Conservation (phyloP, 2,888 invertebrate species). For the Julus scandinavius region DNA sequence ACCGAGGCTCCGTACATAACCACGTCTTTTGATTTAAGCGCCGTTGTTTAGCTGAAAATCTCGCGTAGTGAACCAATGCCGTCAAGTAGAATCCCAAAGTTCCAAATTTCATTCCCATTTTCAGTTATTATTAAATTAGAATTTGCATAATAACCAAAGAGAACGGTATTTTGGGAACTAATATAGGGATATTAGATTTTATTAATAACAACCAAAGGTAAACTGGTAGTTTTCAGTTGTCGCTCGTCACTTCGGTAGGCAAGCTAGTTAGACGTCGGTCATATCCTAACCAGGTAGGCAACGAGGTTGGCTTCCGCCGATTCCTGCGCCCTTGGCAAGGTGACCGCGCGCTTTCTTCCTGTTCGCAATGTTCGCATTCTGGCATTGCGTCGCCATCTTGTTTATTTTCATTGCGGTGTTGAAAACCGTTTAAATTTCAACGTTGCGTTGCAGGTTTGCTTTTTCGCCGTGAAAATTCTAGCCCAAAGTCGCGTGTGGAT, state of each 20-base stretch:
- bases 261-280: not conserved
- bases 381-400: slow-evolving; percentile 57
- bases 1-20: too few relatives aligned
- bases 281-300: not conserved
- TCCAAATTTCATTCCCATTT: not conserved
- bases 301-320: not conserved
- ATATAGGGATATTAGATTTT: not conserved
- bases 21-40: not conserved
- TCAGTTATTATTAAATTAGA: not conserved
- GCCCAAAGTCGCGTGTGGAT: slow-evolving; percentile 61
- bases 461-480: slow-evolving; percentile 37
- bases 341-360: slow-evolving; percentile 22
- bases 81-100: not conserved
- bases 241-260: not conserved
- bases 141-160: not conserved
- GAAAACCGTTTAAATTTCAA: slow-evolving; percentile 42
- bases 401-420: slow-evolving; percentile 58
- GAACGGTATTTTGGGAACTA: not conserved
- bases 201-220: not conserved
- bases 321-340: slow-evolving; percentile 20
- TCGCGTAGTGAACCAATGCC: not conserved
- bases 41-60: not conserved
- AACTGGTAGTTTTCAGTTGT: not conserved
- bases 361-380: slow-evolving; percentile 12
- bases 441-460: slow-evolving; percentile 39